These are phyloP conservation scores for Alligator sinensis DNA, from an alignment of 2,113 vertebrate genomes.

Conservation along the genomic window DNA sequence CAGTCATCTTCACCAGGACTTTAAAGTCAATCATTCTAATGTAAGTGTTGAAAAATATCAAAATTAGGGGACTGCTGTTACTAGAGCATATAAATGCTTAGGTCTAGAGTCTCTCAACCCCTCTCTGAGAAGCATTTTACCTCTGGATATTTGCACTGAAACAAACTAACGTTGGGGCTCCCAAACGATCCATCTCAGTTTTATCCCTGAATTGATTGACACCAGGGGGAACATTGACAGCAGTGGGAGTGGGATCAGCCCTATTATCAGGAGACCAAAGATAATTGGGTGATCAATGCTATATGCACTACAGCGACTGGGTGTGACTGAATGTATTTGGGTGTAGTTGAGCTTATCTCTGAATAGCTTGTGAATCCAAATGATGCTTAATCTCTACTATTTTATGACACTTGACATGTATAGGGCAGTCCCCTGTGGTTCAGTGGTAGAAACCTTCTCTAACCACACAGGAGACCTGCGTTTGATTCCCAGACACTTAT, in stretches of 20 bases:
- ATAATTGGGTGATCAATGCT: background rate
- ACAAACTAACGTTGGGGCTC: background rate
- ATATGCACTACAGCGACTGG: background rate
- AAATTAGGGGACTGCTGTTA: background rate
- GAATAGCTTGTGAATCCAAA: constrained; percentile 17
- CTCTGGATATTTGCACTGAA: background rate
- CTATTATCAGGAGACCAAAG: background rate
- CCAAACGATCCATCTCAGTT: background rate
- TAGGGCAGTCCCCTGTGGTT: background rate
- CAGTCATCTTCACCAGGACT: background rate
- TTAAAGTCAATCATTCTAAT: background rate
- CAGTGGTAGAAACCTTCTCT: no score
- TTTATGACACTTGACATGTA: constrained; percentile 33
- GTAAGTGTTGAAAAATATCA: background rate
- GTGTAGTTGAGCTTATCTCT: background rate
- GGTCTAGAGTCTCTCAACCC: background rate
- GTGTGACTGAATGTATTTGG: background rate
- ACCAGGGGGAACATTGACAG: background rate
- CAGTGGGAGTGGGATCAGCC: accelerated
- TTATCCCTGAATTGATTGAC: background rate
- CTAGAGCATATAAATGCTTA: background rate
- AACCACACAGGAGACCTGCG: no score
- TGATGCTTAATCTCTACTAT: background rate
- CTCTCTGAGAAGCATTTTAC: background rate
- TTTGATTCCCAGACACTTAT: no score